Evolutionary conservation across 1,140 invertebrate species (phyloP).

Genomic region (Magallana gigas): DNA sequence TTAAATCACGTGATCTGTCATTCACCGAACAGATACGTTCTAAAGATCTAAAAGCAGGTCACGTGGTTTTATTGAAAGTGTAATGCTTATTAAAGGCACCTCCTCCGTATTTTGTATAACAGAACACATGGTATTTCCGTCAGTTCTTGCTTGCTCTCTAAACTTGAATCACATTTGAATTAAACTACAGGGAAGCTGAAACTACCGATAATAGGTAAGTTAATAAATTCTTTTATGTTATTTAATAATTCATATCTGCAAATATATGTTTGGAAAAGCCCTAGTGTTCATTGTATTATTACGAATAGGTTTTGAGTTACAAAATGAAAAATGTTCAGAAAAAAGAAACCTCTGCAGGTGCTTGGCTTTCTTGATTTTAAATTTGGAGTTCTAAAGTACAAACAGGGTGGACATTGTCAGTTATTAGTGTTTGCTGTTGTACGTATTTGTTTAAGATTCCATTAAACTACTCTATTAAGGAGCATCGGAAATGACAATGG

Average conservation of each 20-base stretch:
- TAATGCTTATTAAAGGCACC: conserved; percentile 13
- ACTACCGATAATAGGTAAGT: background rate
- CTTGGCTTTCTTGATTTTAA: too few species aligned
- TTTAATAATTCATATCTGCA: background rate
- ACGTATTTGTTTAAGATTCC: too few species aligned
- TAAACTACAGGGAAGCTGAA: background rate
- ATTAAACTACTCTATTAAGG: too few species aligned
- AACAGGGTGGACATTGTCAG: too few species aligned
- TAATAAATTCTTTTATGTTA: background rate
- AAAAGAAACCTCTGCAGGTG: too few species aligned
- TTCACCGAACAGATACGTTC: conserved; percentile 15
- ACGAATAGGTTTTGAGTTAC: too few species aligned
- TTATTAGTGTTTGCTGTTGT: too few species aligned
- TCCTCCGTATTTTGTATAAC: conserved; percentile 7
- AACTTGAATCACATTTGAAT: too few species aligned
- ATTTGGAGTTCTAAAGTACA: too few species aligned
- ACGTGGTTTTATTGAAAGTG: conserved; percentile 9
- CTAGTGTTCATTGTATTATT: too few species aligned
- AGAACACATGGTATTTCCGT: background rate
- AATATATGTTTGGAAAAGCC: background rate
- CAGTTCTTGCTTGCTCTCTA: background rate
- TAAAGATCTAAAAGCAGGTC: conserved; percentile 6
- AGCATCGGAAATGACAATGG: too few species aligned
- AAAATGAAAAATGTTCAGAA: too few species aligned
- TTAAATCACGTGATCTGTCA: conserved; percentile 22